phyloP scores from a whole-genome alignment of 2,797 vertebrate species.

The Serranus cabrilla region DNA sequence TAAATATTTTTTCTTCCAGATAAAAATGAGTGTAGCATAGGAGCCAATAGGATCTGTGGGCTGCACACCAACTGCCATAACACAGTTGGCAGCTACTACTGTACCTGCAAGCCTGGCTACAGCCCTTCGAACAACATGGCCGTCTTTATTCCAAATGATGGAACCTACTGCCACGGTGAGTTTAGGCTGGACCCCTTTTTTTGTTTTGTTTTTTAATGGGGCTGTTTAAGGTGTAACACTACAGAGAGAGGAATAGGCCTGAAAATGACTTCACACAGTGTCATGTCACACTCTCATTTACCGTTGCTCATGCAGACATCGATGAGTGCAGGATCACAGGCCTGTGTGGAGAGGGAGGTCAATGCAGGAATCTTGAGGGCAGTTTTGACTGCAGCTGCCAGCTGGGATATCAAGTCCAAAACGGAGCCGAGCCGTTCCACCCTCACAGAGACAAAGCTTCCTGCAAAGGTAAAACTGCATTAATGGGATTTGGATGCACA shows the following conservation, averaged over 20 bases:
- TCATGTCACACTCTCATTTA: neutral
- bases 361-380: conserved; percentile 89
- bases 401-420: conserved; percentile 85
- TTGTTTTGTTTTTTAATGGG: no score
- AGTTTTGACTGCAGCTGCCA: conserved; percentile 90
- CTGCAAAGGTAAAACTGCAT: conserved; percentile 86
- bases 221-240: neutral
- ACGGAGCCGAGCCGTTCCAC: conserved; percentile 84
- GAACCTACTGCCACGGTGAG: conserved; percentile 93
- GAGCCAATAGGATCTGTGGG: conserved; percentile 90
- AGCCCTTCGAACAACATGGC: conserved; percentile 91
- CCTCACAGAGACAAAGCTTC: conserved; percentile 70
- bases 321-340: conserved; percentile 88
- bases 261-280: neutral
- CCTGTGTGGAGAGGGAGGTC: conserved; percentile 87
- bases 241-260: neutral
- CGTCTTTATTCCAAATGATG: conserved; percentile 95
- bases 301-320: conserved; percentile 82
- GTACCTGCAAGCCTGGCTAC: conserved; percentile 91
- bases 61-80: conserved; percentile 92
- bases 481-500: neutral
- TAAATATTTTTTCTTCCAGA: conserved; percentile 50
- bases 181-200: neutral
- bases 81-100: conserved; percentile 94
- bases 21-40: conserved; percentile 85